Evolutionary conservation across 2,797 vertebrate genomes (phyloP).

Genomic region (Acanthurus leucopareius): DNA sequence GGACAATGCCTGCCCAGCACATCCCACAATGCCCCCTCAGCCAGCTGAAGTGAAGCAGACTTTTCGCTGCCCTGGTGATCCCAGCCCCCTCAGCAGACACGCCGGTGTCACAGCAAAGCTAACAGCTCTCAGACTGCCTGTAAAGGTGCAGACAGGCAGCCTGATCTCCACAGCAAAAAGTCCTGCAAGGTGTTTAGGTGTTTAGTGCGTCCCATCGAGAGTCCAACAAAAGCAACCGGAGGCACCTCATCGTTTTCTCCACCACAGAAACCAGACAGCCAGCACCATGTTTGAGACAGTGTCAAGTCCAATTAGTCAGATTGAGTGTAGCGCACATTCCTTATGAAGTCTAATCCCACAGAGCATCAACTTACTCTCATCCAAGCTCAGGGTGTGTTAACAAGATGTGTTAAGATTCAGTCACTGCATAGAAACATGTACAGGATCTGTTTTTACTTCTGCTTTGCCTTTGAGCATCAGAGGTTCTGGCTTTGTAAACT

Average conservation of each 20-base stretch:
- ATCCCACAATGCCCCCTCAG: constrained; percentile 64
- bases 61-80: constrained; percentile 63
- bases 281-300: constrained; percentile 29
- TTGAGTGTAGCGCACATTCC: constrained; percentile 72
- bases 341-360: constrained; percentile 39
- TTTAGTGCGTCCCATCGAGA: constrained; percentile 45
- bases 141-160: constrained; percentile 51
- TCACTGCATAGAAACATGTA: constrained; percentile 42
- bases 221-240: constrained; percentile 54
- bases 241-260: constrained; percentile 29
- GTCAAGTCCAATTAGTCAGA: constrained; percentile 45
- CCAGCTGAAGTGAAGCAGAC: constrained; percentile 71
- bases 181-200: constrained; percentile 38
- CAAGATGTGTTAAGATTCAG: constrained; percentile 38
- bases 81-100: constrained; percentile 63
- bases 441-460: constrained; percentile 18
- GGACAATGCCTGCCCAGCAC: constrained; percentile 73
- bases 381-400: constrained; percentile 58
- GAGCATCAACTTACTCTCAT: constrained; percentile 32
- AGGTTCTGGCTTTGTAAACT: constrained; percentile 36
- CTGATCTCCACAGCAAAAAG: constrained; percentile 35
- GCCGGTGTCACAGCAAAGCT: constrained; percentile 60
- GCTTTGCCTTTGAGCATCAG: constrained; percentile 42
- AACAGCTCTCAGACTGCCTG: constrained; percentile 53
- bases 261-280: constrained; percentile 34